Evolutionary conservation across 2,797 vertebrate genomes (phyloP), one percentile per base, ranked within the genome.

Genomic region (Bradypus variegatus): DNA sequence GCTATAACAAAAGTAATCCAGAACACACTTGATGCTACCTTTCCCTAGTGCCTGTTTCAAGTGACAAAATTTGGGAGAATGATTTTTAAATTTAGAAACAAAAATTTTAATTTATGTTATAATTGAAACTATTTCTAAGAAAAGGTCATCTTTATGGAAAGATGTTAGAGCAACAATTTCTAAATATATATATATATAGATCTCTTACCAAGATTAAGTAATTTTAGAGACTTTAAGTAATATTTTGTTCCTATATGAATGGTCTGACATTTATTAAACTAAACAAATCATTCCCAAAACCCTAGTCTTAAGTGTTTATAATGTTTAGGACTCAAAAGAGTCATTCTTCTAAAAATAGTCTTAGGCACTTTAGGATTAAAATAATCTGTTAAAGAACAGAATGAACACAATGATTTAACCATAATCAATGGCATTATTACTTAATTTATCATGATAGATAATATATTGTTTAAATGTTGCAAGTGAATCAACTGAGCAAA

Each of bases 41-140:
- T 94, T 62, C 8, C 69, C 36, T 10, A 41, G 23, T 91, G 9
- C 33, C 21, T 73, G 2, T 86, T 70, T 29, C 38, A 92, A 83
- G 12, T 88, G 77, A 78, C 18, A 86, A 36, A 62, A 75, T 48
- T 87, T 85, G 87, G 72, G 31, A 89, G 38, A 70, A 48, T 69
- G 73, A n/a, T 72, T 86, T 91, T 94, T 69, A 65, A 48, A 55
- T 95, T 31, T 91, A 67, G 45, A 92, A 94, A 88, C 38, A 90
- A 76, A 87, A 69, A 27, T 72, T 94, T 29, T 23, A 92, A 64
- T 75, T 79, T 69, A 65, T 94, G 19, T 38, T 76, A 79, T 53
- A 92, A 45, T 60, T 92, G 48, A 38, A 27, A n/a, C 62, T 53
- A 85, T 84, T 95, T 85, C 25, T 62, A 53, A 31, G 31, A 83